Evolutionary conservation across 2,797 vertebrate species (phyloP).

Genomic region (Psittacula echo): DNA sequence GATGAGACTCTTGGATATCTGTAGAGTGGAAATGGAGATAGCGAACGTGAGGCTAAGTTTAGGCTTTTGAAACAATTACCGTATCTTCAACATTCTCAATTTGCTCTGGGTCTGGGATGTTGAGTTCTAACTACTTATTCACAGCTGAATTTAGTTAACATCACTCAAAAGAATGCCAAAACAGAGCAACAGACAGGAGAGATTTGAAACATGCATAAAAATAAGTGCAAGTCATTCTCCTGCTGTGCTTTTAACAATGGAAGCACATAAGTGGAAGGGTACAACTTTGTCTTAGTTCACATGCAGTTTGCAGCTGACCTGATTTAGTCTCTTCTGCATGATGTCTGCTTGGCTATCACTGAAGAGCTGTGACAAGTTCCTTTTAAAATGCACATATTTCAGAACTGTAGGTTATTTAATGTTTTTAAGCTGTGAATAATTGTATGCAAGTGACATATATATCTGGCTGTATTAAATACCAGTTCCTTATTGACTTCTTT

Average conservation of each 20-base stretch:
- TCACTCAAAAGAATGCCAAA: background rate
- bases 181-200: background rate
- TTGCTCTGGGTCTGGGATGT: background rate
- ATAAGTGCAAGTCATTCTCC: background rate
- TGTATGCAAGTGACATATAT: conserved; percentile 53
- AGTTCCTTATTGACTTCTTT: conserved; percentile 48
- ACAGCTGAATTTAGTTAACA: background rate
- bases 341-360: background rate
- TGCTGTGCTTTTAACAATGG: background rate
- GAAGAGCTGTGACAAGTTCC: conserved; percentile 44
- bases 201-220: background rate
- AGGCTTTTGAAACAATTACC: background rate
- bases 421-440: conserved; percentile 76
- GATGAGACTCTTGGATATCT: background rate
- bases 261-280: background rate
- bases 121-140: background rate
- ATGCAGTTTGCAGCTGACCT: conserved; percentile 36
- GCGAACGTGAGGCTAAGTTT: background rate
- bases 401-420: conserved; percentile 58
- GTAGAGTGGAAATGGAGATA: background rate
- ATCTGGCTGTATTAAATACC: conserved; percentile 51
- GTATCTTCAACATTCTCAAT: background rate
- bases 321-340: conserved; percentile 25
- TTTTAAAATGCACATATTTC: conserved; percentile 61
- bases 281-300: conserved; percentile 10